These are phyloP conservation scores for Drosophila burlai DNA, from an alignment of 1,140 invertebrate species.

Conservation along the genomic window DNA sequence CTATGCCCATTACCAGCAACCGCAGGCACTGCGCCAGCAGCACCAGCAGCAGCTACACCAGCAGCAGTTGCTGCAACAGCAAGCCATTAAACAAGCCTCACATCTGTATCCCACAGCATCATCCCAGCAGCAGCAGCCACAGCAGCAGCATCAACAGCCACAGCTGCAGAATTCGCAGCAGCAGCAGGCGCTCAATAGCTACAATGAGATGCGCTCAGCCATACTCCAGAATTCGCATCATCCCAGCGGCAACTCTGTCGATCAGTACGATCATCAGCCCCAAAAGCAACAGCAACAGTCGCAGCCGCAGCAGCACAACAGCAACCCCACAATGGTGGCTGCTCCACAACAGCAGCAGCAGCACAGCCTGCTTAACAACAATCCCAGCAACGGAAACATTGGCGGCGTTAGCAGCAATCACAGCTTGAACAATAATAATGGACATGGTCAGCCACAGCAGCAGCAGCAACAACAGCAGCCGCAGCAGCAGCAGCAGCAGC, in stretches of 20 bases:
- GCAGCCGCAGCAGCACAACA: constrained; percentile 47
- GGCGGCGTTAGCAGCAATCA: constrained; percentile 26
- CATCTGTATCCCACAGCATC: constrained; percentile 80
- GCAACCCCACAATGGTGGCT: constrained; percentile 38
- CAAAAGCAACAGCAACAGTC: constrained; percentile 36
- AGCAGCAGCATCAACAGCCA: constrained; percentile 70
- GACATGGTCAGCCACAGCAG: constrained; percentile 19
- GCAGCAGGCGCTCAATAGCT: constrained; percentile 62
- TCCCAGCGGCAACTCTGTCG: constrained; percentile 74
- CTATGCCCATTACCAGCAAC: constrained; percentile 70
- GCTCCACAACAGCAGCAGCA: constrained; percentile 40
- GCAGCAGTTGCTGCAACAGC: constrained; percentile 76
- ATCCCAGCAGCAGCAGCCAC: constrained; percentile 68
- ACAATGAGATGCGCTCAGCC: constrained; percentile 78
- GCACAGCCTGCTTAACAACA: constrained; percentile 54
- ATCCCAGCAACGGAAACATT: constrained; percentile 53
- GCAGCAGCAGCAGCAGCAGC: neutral
- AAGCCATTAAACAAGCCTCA: constrained; percentile 84
- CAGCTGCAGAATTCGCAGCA: constrained; percentile 66
- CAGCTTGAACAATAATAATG: constrained; percentile 55
- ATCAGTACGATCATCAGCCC: constrained; percentile 54
- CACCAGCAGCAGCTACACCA: constrained; percentile 66
- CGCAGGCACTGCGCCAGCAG: constrained; percentile 66
- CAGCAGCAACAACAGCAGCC: neutral
- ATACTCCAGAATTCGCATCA: constrained; percentile 83